Base-by-base conservation (phyloP, 2,888 invertebrate genomes). In the Suillia variegata region DNA sequence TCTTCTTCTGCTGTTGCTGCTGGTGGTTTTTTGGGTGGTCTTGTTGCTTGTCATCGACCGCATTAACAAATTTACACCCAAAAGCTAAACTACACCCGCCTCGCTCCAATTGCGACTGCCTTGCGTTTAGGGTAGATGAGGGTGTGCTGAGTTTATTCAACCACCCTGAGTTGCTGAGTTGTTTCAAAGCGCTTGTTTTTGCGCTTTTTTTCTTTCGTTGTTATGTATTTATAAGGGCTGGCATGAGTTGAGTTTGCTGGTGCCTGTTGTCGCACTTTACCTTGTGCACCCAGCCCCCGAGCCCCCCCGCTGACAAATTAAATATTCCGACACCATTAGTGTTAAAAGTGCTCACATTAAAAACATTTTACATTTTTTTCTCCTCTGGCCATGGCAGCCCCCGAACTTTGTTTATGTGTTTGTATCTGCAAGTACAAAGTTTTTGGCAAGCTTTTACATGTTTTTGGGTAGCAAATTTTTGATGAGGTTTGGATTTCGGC, bases 301-400 rank as follows among this genome's bases (percentile, higher is more conserved):
- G 20, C 45, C 45, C 17, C 18, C 45, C n/a, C 45, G 13, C 45
- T 51, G 62, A 48, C 68, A 74, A 76, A 76, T 78, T 79, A 78
- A 77, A 75, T 78, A 79, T 77, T 79, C 78, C 73, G 77, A 75
- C 78, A 78, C 79, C 79, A 79, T 78, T 77, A 79, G 79, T 78
- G 78, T 73, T 78, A 73, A 79, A 77, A 79, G 76, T 77, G 78
- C 69, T 73, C 73, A 63, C 75, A 74, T 73, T 75, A 75, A 73
- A 73, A 73, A 73, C 74, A 73, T 73, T 73, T 73, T 73, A 71
- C 73, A 73, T 71, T 73, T 71, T 74, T 73, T 68, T 56, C 26
- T 33, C 21, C 20, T 45, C 38, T 13, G n/a, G 4, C 26, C 26
- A 6, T 10, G 26, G 5, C 26, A 26, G 26, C 26, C 10, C 6